Percentiles rank a stretch among this genome's conserved stretches.
Conservation (phyloP, 2,888 invertebrate genomes). For the Oscheius myriophilus region DNA sequence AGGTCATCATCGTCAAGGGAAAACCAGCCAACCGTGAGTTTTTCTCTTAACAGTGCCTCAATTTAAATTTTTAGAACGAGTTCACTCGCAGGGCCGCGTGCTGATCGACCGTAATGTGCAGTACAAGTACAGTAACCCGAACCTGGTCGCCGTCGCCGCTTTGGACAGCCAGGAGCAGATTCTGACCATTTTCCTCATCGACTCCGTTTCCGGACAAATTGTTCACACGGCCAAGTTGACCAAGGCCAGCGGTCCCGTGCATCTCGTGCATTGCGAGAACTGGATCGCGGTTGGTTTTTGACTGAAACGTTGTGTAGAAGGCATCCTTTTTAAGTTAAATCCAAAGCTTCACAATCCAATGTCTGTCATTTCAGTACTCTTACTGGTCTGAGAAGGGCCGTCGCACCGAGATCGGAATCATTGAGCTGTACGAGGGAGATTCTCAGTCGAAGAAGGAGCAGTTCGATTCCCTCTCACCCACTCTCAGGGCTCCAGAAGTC, state of each 20-base stretch:
- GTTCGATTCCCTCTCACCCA: conserved; percentile 86
- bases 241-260: conserved; percentile 84
- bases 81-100: conserved; percentile 94
- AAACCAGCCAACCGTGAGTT: conserved; percentile 46
- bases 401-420: conserved; percentile 87
- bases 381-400: conserved; percentile 93
- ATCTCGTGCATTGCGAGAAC: conserved; percentile 93
- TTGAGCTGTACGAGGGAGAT: conserved; percentile 92
- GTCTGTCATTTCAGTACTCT: conserved; percentile 77
- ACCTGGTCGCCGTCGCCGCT: conserved; percentile 75
- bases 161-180: conserved; percentile 43
- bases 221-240: conserved; percentile 86
- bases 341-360: no score
- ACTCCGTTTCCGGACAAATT: conserved; percentile 85
- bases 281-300: conserved; percentile 81
- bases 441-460: conserved; percentile 68
- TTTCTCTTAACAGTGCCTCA: not conserved
- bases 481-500: conserved; percentile 74
- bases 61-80: conserved; percentile 72
- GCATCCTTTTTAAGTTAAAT: no score
- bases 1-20: conserved; percentile 58
- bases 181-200: conserved; percentile 85
- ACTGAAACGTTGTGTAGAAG: no score
- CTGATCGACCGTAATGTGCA: conserved; percentile 93
- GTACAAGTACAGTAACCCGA: conserved; percentile 98